phyloP scores from a whole-genome alignment of 2,113 vertebrate genomes.

The Telmatochromis sp. region DNA sequence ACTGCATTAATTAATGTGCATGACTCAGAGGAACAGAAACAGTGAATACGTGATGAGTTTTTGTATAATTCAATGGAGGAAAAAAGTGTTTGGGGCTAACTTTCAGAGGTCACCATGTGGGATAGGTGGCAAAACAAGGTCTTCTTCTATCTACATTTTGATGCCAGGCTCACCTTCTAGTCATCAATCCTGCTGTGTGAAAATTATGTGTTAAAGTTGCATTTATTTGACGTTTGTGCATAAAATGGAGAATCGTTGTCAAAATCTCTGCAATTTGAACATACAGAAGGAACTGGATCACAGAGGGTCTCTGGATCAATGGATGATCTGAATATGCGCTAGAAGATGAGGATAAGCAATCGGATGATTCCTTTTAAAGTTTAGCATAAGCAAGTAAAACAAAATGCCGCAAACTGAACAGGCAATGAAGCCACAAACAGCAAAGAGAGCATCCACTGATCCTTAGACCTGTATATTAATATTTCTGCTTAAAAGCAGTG shows the following conservation, averaged over 20 bases:
- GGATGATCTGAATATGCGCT: not conserved
- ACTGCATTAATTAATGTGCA: not conserved
- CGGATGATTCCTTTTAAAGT: fast-evolving
- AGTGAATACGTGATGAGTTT: fast-evolving
- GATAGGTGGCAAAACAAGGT: not conserved
- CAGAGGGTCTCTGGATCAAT: not conserved
- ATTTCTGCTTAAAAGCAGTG: not conserved
- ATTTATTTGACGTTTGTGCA: not conserved
- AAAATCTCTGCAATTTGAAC: not conserved
- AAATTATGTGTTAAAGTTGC: not conserved
- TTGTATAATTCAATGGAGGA: not conserved
- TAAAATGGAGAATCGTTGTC: not conserved
- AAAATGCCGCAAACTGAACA: not conserved
- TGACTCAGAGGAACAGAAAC: not conserved
- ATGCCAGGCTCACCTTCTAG: not conserved
- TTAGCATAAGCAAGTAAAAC: not conserved
- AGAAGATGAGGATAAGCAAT: not conserved
- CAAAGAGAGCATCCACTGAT: not conserved
- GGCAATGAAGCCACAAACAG: not conserved
- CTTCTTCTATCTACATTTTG: not conserved
- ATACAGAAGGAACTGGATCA: not conserved
- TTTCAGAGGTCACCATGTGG: not conserved
- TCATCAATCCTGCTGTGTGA: not conserved
- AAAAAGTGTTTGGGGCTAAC: not conserved
- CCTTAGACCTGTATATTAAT: not conserved